These are phyloP conservation scores for Trematomus bernacchii DNA, from an alignment of 2,797 vertebrate genomes.

Conservation along the genomic window DNA sequence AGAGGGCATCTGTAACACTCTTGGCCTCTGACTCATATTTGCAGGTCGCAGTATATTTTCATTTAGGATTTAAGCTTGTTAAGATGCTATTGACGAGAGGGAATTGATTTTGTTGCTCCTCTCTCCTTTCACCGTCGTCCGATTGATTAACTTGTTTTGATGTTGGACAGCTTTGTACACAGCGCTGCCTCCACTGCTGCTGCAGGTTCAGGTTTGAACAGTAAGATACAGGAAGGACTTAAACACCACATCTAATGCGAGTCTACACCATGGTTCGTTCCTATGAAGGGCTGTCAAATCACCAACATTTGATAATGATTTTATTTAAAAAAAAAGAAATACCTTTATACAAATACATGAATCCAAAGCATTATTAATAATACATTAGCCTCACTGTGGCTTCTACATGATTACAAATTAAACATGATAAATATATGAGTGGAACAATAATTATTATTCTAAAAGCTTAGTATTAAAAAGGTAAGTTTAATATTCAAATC, in stretches of 20 bases:
- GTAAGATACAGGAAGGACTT: slow-evolving; percentile 4
- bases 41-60: slow-evolving; percentile 56
- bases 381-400: too few species aligned
- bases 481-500: too few species aligned
- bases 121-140: slow-evolving; percentile 58
- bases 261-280: neutral
- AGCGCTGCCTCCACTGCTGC: slow-evolving; percentile 8
- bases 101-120: slow-evolving; percentile 66
- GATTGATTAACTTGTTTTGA: slow-evolving; percentile 73
- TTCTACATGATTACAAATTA: too few species aligned
- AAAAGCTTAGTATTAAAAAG: too few species aligned
- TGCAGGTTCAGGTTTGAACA: neutral
- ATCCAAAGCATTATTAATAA: too few species aligned
- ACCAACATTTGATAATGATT: too few species aligned
- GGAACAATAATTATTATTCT: too few species aligned
- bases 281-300: too few species aligned
- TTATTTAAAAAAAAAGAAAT: too few species aligned
- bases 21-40: slow-evolving; percentile 57
- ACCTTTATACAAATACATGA: too few species aligned
- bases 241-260: neutral
- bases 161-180: slow-evolving; percentile 45
- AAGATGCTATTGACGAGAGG: slow-evolving; percentile 60
- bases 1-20: slow-evolving; percentile 40
- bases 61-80: slow-evolving; percentile 70
- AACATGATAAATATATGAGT: too few species aligned